Evolutionary conservation across 2,797 vertebrate genomes (phyloP), one percentile per base, ranked within the genome.

Genomic region (Mycteria americana): DNA sequence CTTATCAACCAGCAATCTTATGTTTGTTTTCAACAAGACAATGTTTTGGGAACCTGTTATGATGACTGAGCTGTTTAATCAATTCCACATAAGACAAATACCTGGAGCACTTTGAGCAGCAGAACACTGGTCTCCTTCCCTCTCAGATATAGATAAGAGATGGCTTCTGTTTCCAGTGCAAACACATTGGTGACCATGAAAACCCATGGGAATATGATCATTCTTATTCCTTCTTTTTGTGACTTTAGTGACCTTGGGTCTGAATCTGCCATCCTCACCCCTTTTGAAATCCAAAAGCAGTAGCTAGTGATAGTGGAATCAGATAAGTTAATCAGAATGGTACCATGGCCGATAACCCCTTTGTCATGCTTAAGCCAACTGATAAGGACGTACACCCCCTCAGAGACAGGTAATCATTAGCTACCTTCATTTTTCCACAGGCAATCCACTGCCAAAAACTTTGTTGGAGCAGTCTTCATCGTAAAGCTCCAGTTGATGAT

Each of bases 341-440:
- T 33, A 89, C n/a, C 25, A 7, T 10, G 72, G 89, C 65, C 85
- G 46, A 75, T 81, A 95, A 92, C 81, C 72, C 18, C 33, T 69
- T 46, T 31, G 27, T 14, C 72, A 50, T 16, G 57, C 43, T 85
- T 74, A 72, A 89, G 13, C 16, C 2, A 2, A 87, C 65, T 72
- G 89, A 85, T 78, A 94, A 92, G 65, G 50, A 59, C 7, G 18
- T 27, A 64, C 23, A 88, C 3, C 11, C 57, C 18, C 41, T 68
- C 57, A 94, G 62, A 70, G 43, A 80, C 46, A 91, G 48, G 43
- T 92, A 96, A 96, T 93, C 85, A 96, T 93, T 92, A 93, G 46
- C 73, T 50, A 91, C 43, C 31, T 88, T 74, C 18, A 88, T n/a
- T 72, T 74, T 82, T 46, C 31, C 59, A 72, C 33, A 12, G 54